Evolutionary conservation across 2,888 invertebrate genomes (phyloP).

Genomic region (Stratiomys singularior): DNA sequence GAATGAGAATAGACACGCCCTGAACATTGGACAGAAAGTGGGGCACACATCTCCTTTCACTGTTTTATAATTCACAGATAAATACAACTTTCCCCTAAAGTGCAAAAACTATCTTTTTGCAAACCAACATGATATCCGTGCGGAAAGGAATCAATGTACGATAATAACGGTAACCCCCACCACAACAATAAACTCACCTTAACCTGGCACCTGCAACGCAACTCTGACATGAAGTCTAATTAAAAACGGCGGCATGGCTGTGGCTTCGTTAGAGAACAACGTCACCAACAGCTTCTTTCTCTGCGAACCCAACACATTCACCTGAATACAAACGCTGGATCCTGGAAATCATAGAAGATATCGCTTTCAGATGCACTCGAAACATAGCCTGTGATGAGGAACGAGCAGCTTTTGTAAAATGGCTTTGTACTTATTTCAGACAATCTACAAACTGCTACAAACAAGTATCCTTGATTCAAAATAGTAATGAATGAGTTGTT

Average conservation of each 20-base stretch:
- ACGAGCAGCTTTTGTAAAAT: not conserved
- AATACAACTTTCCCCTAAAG: no score
- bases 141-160: no score
- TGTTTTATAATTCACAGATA: no score
- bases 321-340: not conserved
- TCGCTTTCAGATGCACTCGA: not conserved
- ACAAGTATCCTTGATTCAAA: not conserved
- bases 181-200: not conserved
- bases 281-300: not conserved
- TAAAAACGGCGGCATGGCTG: not conserved
- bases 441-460: not conserved
- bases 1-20: no score
- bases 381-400: not conserved
- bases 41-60: no score
- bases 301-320: not conserved
- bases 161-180: no score
- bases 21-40: no score
- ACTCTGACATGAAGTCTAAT: not conserved
- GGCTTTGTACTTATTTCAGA: not conserved
- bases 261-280: slow-evolving; percentile 1
- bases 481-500: not conserved
- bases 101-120: no score
- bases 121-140: no score
- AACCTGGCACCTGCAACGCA: not conserved
- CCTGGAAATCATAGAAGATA: not conserved